phyloP scores from a whole-genome alignment of 2,113 vertebrate species.

The Pimephales promelas region DNA sequence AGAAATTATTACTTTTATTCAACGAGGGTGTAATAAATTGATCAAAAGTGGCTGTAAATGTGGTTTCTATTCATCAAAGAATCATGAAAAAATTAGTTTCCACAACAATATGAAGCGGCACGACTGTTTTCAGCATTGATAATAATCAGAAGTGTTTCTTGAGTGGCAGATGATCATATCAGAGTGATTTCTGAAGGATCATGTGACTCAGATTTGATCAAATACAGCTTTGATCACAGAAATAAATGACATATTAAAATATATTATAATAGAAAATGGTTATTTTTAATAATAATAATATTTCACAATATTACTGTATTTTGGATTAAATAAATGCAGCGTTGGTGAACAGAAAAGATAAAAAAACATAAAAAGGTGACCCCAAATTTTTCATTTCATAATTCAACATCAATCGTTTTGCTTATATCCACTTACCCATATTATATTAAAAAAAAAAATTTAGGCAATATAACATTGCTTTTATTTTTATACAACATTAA shows the following conservation, averaged over 20 bases:
- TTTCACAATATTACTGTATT: neutral
- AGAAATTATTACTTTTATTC: neutral
- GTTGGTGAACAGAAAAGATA: neutral
- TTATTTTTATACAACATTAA: neutral
- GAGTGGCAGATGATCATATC: no score
- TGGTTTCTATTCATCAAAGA: no score
- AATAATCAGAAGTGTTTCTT: neutral
- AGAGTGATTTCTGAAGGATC: no score
- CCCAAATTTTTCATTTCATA: neutral
- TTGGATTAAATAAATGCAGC: neutral
- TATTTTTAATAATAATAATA: neutral
- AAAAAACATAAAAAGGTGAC: neutral
- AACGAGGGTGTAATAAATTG: neutral
- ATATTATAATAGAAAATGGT: neutral
- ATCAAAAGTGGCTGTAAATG: neutral
- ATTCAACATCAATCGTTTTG: neutral
- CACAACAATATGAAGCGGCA: no score
- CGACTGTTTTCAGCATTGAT: no score
- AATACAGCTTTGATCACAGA: neutral
- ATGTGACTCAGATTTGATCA: no score
- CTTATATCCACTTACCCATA: neutral
- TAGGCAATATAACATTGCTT: neutral
- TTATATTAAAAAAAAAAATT: neutral
- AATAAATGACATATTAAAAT: neutral
- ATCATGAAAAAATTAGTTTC: no score